A percentile compares a stretch with the other conserved stretches of the same genome.
phyloP scores from a whole-genome alignment of 2,888 invertebrate genomes.

The Drosophila anomalata region DNA sequence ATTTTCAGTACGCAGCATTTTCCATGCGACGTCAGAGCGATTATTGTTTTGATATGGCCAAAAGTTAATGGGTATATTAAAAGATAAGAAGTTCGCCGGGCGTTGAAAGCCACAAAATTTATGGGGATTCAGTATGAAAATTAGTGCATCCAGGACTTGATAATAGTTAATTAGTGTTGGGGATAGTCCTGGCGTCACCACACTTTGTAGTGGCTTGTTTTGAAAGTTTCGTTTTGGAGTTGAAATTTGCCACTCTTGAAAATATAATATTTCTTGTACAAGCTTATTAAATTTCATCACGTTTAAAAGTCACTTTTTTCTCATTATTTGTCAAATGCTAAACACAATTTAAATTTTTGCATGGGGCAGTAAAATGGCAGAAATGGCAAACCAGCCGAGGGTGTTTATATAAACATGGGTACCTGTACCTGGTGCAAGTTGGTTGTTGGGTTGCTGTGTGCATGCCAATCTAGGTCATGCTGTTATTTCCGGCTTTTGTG shows the following conservation, averaged over 20 bases:
- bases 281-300: neutral
- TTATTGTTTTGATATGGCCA: constrained; percentile 45
- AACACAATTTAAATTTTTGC: constrained; percentile 43
- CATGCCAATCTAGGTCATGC: constrained; percentile 69
- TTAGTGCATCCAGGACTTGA: neutral
- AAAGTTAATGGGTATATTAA: constrained; percentile 48
- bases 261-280: neutral
- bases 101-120: constrained; percentile 33
- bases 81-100: constrained; percentile 34
- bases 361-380: constrained; percentile 28
- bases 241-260: neutral
- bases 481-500: constrained; percentile 75
- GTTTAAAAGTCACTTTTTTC: neutral
- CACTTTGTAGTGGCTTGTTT: neutral
- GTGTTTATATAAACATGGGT: constrained; percentile 45
- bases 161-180: neutral
- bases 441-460: constrained; percentile 9
- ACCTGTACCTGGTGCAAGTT: constrained; percentile 4
- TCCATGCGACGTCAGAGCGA: constrained; percentile 27
- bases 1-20: constrained; percentile 15
- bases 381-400: constrained; percentile 19
- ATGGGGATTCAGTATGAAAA: constrained; percentile 17
- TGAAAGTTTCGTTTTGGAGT: neutral
- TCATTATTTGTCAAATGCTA: constrained; percentile 35
- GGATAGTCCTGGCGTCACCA: neutral